A percentile compares a stretch with the other conserved stretches of the same genome.
These are phyloP conservation scores for Hydropsyche betteni DNA, from an alignment of 2,888 invertebrate genomes.

Conservation along the genomic window DNA sequence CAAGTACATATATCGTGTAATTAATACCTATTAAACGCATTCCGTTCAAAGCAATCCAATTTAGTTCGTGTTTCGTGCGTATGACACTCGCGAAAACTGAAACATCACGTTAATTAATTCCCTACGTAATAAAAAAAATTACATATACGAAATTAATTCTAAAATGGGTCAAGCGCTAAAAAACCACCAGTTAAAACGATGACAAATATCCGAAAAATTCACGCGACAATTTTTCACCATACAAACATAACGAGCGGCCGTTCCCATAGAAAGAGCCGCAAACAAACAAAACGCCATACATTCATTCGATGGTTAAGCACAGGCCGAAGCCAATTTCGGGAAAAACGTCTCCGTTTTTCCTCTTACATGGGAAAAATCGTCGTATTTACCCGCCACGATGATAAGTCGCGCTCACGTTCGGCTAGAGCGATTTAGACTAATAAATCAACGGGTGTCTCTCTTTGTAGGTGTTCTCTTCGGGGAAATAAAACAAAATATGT, in stretches of 20 bases:
- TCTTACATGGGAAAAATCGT: constrained; percentile 5
- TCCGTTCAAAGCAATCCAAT: constrained; percentile 19
- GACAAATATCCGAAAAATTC: neutral
- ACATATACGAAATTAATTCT: no score
- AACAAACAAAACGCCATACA: constrained; percentile 1
- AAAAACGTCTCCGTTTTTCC: constrained; percentile 17
- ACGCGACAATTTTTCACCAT: no score
- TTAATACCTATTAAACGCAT: no score
- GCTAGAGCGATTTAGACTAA: constrained; percentile 3
- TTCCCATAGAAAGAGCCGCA: neutral
- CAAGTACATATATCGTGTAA: no score
- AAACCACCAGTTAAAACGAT: neutral
- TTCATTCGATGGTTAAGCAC: constrained; percentile 5
- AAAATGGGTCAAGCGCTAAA: no score
- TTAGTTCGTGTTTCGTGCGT: constrained; percentile 16
- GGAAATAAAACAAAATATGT: constrained; percentile 18
- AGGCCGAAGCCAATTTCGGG: constrained; percentile 16
- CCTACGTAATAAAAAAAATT: neutral
- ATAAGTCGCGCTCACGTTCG: constrained; percentile 25
- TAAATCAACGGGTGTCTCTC: constrained; percentile 20
- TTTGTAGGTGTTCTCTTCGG: constrained; percentile 5
- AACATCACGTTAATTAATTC: constrained; percentile 18
- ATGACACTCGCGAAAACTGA: constrained; percentile 21
- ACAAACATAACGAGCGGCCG: neutral
- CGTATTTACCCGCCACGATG: constrained; percentile 25